Base-by-base conservation (phyloP, 2,888 invertebrate species). In the Caenorhabditis sp. region DNA sequence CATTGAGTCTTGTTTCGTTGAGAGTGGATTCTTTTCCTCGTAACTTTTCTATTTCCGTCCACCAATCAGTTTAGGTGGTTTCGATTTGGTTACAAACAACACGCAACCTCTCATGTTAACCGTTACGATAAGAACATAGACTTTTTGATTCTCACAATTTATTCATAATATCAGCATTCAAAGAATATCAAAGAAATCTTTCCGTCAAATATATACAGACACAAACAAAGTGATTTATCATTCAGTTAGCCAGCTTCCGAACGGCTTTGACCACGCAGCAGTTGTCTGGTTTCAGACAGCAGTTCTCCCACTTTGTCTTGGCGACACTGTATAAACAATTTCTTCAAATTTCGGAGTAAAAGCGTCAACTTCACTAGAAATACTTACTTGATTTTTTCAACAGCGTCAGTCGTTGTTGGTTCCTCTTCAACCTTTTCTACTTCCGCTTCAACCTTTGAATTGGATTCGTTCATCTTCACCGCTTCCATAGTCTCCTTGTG, bases 201-300 rank as follows among this genome's bases (percentile, higher is more conserved):
- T 77, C 49, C 70, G 77, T 79, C 77, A 35, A 19, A 3, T 69
- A 68, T 80, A 69, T 80, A 80, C 80, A 80, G 56, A 61, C 14
- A 72, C 31, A 41, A 26, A 10, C 22, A 16, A 47, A 16, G 41
- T 12, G 2, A 47, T 14, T 19, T n/a, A 61, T 56, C 31, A 41
- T 26, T 84, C 38, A 77, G 38, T 76, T 84, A 16, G 73, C 54
- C n/a, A 80, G n/a, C 41, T 80, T 80, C 31, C 72, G 69, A 31
- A 80, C 75, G 16, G 51, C 73, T 77, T 84, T 80, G n/a, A 80
- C 73, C 22, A 84, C 73, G 22, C 77, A 80, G 58, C 84, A 80
- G 58, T 83, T 83, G 28, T 79, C 70, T 24, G 79, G 74, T 49
- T 83, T 83, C 51, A 83, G 24, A 35, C 19, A 83, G 59, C 83